Percentiles rank a stretch among this genome's conserved stretches.
Evolutionary conservation across 2,888 invertebrate species (phyloP).

Genomic region (Stenoptilia bipunctidactyla): DNA sequence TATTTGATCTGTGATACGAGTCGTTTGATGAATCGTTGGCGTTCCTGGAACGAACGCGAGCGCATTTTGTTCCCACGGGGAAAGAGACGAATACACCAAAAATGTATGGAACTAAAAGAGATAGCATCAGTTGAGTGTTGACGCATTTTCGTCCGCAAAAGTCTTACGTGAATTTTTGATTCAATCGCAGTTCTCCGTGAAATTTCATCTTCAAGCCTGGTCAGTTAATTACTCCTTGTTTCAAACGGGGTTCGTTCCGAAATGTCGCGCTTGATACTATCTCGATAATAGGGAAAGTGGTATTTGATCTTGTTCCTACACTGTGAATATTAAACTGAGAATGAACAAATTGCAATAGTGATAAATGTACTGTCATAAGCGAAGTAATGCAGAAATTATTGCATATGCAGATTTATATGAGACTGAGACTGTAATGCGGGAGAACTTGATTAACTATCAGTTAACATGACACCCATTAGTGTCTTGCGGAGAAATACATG

Average conservation of each 20-base stretch:
- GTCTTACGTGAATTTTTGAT: slow-evolving; percentile 20
- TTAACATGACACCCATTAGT: too few species aligned
- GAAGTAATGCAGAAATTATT: not conserved
- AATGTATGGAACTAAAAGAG: too few species aligned
- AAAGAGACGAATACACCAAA: not conserved
- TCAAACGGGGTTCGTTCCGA: too few species aligned
- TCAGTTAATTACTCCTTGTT: too few species aligned
- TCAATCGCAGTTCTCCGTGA: too few species aligned
- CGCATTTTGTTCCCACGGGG: slow-evolving; percentile 56
- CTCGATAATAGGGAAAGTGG: not conserved
- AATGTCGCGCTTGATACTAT: not conserved
- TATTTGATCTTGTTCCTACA: not conserved
- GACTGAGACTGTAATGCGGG: too few species aligned
- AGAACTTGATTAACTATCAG: too few species aligned
- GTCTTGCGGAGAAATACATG: too few species aligned
- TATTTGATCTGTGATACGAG: slow-evolving; percentile 29
- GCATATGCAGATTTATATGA: not conserved
- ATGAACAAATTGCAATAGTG: not conserved
- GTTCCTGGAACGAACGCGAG: slow-evolving; percentile 49
- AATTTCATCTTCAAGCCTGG: too few species aligned
- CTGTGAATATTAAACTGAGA: not conserved
- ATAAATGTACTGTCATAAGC: not conserved
- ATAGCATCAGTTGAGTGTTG: too few species aligned
- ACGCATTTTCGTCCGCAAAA: slow-evolving; percentile 31
- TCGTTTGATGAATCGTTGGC: slow-evolving; percentile 51